phyloP scores from a whole-genome alignment of 2,888 invertebrate genomes.

The Amiota mariae region DNA sequence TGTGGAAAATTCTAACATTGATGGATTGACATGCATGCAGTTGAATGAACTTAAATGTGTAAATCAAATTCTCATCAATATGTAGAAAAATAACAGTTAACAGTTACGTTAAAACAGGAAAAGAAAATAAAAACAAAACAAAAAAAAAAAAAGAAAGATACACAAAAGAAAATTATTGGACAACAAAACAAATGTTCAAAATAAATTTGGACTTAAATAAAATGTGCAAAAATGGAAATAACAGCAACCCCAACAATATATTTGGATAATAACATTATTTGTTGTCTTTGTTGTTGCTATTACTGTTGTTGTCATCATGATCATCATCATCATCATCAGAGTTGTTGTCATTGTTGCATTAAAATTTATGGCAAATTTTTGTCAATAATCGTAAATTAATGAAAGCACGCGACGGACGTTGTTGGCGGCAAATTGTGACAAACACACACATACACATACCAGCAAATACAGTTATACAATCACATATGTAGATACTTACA shows the following conservation, averaged over 20 bases:
- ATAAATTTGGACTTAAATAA: constrained; percentile 10
- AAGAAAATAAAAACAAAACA: no score
- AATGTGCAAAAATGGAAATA: background rate
- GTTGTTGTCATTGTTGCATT: constrained; percentile 29
- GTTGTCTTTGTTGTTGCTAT: background rate
- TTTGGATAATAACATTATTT: background rate
- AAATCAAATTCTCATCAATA: no score
- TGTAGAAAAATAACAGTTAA: no score
- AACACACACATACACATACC: background rate
- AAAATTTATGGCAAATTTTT: constrained; percentile 37
- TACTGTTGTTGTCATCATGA: background rate
- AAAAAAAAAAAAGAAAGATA: no score
- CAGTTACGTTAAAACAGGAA: no score
- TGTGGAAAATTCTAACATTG: background rate
- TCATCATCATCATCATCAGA: background rate
- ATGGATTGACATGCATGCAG: constrained; percentile 8
- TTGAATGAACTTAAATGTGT: constrained; percentile 7
- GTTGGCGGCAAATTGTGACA: constrained; percentile 13
- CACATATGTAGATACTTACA: constrained; percentile 33
- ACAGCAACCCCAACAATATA: no score
- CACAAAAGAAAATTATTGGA: no score
- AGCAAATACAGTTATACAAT: no score
- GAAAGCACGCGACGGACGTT: constrained; percentile 52
- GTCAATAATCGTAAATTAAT: constrained; percentile 67
- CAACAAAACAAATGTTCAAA: background rate